Base-by-base conservation (phyloP, 1,140 invertebrate species). In the Chrysopa pallens region DNA sequence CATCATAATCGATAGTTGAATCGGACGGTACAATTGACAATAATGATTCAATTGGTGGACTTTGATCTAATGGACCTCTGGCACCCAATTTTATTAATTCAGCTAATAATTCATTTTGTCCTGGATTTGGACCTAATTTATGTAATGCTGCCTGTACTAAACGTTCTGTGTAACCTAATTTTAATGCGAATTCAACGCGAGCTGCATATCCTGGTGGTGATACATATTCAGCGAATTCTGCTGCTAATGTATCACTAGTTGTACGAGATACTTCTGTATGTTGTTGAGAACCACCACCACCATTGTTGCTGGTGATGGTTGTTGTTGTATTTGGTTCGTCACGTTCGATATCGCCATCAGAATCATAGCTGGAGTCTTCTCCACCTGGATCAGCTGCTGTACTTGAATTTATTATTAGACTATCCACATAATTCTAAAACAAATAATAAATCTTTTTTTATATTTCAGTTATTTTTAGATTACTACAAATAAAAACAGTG, bases 161-260 rank as follows among this genome's bases (percentile, higher is more conserved):
- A 28, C 69, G 63, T 51, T 96, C 89, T 0, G 84, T 84, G 61
- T 94, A 96, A 8, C 92, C 92, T 36, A 95, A 64, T 62, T 92
- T 93, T 27, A 88, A 62, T 1, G 80, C 85, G 53, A 88, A 88
- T 56, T 88, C 82, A 6, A 89, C 69, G 42, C 8, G 46, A 40
- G 61, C 62, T 17, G 60, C 64, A 44, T 70, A 70, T 23, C 64
- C 67, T 55, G 52, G 48, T 46, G 60, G 46, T 52, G 61, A 45
- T 40, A 85, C 78, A 52, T 87, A 87, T 53, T 89, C 84, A 1
- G 77, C 80, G 52, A 83, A 88, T 61, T 90, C 85, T 0, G 80
- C 81, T 1, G 74, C 80, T 46, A 89, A 67, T 0, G 84, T 88
- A 52, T 88, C 85, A 1, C 83, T 87, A 0, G 76, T 71, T 0